Conservation (phyloP, 2,113 vertebrate species). For the Phrynosoma blainvillii region DNA sequence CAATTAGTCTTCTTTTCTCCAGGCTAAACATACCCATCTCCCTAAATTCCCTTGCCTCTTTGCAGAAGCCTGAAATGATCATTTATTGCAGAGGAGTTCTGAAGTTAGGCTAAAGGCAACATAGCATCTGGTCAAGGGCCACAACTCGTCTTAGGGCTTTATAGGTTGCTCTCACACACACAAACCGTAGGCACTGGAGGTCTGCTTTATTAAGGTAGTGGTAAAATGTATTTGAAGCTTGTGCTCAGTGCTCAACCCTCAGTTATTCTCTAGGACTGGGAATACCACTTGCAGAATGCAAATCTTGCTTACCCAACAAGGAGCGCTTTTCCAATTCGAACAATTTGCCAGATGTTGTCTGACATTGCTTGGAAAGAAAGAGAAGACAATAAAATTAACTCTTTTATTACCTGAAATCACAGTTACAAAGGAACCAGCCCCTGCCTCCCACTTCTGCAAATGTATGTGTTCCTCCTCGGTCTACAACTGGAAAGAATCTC, state of each 20-base stretch:
- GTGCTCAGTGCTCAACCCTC: too few relatives aligned
- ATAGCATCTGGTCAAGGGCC: neutral
- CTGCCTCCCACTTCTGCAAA: neutral
- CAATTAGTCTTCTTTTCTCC: too few relatives aligned
- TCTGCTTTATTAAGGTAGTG: neutral
- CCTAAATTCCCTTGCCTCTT: neutral
- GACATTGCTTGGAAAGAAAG: neutral
- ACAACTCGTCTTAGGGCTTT: too few relatives aligned
- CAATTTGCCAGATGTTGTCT: neutral
- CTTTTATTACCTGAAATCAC: neutral
- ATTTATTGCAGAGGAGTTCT: neutral
- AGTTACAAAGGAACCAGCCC: neutral
- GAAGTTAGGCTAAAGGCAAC: neutral
- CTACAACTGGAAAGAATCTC: too few relatives aligned
- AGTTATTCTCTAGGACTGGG: neutral
- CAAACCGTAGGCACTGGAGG: neutral
- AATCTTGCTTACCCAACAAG: slow-evolving; percentile 14
- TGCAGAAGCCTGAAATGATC: neutral
- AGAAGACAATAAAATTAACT: neutral
- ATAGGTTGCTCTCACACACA: too few relatives aligned
- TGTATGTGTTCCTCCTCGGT: too few relatives aligned
- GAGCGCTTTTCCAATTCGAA: slow-evolving; percentile 22
- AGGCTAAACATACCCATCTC: too few relatives aligned
- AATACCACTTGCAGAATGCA: neutral
- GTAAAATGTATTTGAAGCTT: neutral